phyloP scores from a whole-genome alignment of 23 tunicate species.

The Styela plicata region DNA sequence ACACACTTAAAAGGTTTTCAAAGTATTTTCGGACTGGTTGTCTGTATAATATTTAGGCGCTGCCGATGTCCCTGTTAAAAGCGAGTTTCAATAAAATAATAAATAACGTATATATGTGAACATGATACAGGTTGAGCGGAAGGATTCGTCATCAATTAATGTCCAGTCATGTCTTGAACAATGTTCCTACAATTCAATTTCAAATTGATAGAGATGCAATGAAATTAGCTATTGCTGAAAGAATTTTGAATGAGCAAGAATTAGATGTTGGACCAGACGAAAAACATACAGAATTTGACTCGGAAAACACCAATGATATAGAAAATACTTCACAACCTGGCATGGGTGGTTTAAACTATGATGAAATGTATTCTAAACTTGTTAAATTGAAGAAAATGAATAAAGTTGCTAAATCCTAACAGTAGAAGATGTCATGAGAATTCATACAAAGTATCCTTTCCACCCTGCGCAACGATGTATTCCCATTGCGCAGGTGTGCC shows the following conservation, averaged over 20 bases:
- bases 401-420: not conserved
- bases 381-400: not conserved
- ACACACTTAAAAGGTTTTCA: no score
- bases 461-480: no score
- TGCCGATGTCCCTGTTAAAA: no score
- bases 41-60: no score
- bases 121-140: not conserved
- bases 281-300: not conserved
- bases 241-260: not conserved
- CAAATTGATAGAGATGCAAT: not conserved
- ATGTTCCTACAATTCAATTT: constrained; percentile 14
- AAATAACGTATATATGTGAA: no score
- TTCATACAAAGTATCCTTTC: no score
- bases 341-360: not conserved
- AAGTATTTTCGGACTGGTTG: no score
- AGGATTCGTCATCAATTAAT: constrained; percentile 7
- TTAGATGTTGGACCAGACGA: constrained; percentile 11
- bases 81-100: no score
- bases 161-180: constrained; percentile 1
- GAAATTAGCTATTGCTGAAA: constrained; percentile 4
- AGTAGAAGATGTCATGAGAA: no score
- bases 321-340: not conserved
- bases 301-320: not conserved
- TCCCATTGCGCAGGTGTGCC: no score
- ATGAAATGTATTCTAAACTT: not conserved